Evolutionary conservation across 1,140 invertebrate genomes (phyloP), one percentile per base, ranked within the genome.

Genomic region (Saccostrea glomerata): DNA sequence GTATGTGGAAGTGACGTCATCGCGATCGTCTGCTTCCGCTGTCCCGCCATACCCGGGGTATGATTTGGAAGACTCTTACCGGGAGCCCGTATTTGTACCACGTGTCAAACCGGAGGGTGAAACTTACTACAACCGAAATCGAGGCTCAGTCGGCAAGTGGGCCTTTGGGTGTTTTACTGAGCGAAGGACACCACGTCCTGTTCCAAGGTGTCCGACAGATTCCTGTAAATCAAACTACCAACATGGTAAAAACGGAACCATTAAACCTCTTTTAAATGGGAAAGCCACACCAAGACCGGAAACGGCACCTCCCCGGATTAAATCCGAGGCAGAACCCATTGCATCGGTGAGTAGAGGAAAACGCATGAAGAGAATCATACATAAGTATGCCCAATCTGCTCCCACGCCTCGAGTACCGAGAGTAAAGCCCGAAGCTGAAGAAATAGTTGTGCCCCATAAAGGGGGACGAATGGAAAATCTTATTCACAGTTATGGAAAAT

Each of bases 31-130:
- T 20, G 77, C 60, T 9, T 70, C 89, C 73, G 85, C 89, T 17
- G 84, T 91, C 9, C 86, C 88, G 13, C 93, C 93, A 23, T 94
- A 93, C 86, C 93, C 93, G 36, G 92, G 93, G 0, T 93, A 90
- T 86, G 93, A 94, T 82, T 84, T 90, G 4, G 87, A 92, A 23
- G 92, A 91, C 13, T 87, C 89, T 0, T 92, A 92, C 85, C 77
- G 83, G 47, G 84, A 85, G 20, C 87, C 87, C 9, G 85, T 87
- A 3, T 91, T 89, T 15, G 89, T 87, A n/a, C 89, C 92, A 56
- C 89, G 93, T 11, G 90, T 94, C 2, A 91, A 89, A 56, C 91
- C 92, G 20, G 90, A 94, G 77, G 93, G 91, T 58, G 89, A 92
- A 23, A 90, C 91, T 82, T 86, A 89, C 85, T 90, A 92, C 17